Base-by-base conservation (phyloP, 2,113 vertebrate genomes). In the Calidris pugnax region DNA sequence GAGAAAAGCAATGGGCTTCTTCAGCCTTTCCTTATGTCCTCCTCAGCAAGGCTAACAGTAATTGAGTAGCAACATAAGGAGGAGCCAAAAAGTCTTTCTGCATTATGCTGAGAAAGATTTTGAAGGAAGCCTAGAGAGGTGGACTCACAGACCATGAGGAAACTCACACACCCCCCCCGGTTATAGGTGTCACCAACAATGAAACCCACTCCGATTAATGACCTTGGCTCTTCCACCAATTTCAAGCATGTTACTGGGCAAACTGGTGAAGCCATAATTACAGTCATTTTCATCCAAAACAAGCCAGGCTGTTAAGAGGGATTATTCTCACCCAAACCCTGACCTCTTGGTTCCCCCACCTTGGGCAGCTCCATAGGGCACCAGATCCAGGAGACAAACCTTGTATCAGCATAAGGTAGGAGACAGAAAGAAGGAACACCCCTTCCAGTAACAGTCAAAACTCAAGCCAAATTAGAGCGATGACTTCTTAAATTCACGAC, bases 1-100 rank as follows among this genome's bases (percentile, higher is more conserved):
- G 55, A 86, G 50, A 83, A 96, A 93, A 90, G 92, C 82, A 87
- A 74, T 59, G 93, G 93, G 82, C 82, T 95, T 90, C 96, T 93
- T 83, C 95, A 95, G 81, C 67, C 50, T 88, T 84, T 94, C 75
- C 59, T 91, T 86, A 90, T 37, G 55, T 74, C 90, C 87, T 95
- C 87, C 67, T 91, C 93, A 79, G 75, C 59, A 91, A 95, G 90
- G 67, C 78, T 93, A 95, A 90, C 32, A 64, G 82, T 85, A 94
- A 88, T 43, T 63, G 92, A 95, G 78, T 33, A 83, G 71, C 59
- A 93, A 87, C 63, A 47, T 43, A 79, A 83, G 47, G 71, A 96
- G 53, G 32, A 86, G 72, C 78, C 93, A 94, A 33, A 33, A 85
- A 76, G 85, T 90, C 74, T 83, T 74, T 90, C 63, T 79, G 39